These are phyloP conservation scores for Enteromius argenteus DNA, from an alignment of 2,797 vertebrate species.

Conservation along the genomic window DNA sequence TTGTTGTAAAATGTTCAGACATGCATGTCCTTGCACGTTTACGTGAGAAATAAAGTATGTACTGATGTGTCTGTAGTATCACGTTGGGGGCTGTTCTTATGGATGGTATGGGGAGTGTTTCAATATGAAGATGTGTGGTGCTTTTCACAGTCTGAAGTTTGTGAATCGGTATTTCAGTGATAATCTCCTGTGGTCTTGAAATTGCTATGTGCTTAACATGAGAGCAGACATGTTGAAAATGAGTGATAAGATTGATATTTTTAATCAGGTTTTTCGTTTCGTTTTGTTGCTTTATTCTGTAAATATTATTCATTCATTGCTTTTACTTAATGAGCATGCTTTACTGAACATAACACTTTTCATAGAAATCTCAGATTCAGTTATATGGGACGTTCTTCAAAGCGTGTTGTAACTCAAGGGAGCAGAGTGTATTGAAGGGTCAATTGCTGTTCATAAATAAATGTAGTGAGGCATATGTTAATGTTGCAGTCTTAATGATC, in stretches of 20 bases:
- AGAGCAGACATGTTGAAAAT: neutral
- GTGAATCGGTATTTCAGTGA: neutral
- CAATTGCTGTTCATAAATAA: neutral
- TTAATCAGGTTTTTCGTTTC: neutral
- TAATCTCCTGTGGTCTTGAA: neutral
- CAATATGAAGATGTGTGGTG: neutral
- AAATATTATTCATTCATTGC: neutral
- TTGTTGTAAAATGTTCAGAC: neutral
- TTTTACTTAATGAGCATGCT: neutral
- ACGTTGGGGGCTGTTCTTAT: neutral
- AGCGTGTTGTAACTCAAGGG: neutral
- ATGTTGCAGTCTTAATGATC: constrained; percentile 9
- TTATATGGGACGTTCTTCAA: neutral
- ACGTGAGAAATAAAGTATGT: neutral
- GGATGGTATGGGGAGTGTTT: neutral
- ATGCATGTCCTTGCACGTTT: neutral
- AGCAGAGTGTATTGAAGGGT: neutral
- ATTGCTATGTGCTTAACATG: neutral
- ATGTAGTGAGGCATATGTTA: neutral
- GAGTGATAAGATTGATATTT: neutral
- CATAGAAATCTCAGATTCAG: neutral
- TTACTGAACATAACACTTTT: neutral
- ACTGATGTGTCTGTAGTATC: neutral
- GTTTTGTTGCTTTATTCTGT: neutral
- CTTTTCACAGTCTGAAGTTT: neutral